phyloP scores from a whole-genome alignment of 2,797 vertebrate species.

The Numenius phaeopus region DNA sequence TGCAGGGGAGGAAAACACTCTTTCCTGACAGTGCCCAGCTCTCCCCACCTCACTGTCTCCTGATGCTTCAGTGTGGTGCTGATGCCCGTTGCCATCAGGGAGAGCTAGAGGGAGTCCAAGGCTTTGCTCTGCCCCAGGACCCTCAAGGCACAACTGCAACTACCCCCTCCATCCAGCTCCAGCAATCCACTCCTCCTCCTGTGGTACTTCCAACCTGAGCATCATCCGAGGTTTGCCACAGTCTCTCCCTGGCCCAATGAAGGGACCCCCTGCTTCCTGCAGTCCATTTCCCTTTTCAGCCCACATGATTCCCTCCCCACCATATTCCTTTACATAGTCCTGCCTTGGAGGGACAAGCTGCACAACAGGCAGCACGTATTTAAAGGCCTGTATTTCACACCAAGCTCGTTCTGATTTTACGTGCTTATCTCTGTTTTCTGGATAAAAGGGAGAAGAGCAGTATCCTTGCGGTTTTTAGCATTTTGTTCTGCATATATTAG shows the following conservation, averaged over 20 bases:
- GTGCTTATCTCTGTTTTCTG: not conserved
- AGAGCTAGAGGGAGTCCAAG: not conserved
- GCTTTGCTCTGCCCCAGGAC: not conserved
- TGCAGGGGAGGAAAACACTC: not conserved
- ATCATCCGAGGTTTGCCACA: not conserved
- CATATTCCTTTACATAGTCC: not conserved
- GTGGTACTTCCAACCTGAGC: not conserved
- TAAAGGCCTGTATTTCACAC: not conserved
- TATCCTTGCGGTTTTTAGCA: not conserved
- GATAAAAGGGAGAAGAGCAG: not conserved
- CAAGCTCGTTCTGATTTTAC: not conserved
- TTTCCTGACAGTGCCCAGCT: not conserved
- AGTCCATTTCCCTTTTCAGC: not conserved
- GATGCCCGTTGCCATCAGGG: not conserved
- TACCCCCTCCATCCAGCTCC: not conserved
- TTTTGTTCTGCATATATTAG: conserved; percentile 36
- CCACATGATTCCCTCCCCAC: rapidly evolving
- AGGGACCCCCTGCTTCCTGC: not conserved
- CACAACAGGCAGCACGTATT: not conserved
- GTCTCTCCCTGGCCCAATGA: not conserved
- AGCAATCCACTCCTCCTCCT: not conserved
- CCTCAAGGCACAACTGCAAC: not conserved
- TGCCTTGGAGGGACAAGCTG: not conserved
- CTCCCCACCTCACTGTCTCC: not conserved
- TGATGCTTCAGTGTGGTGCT: not conserved